Percentiles rank a stretch among this genome's conserved stretches.
Evolutionary conservation across 2,888 invertebrate species (phyloP).

Genomic region (Drosophila cyrtoloma): DNA sequence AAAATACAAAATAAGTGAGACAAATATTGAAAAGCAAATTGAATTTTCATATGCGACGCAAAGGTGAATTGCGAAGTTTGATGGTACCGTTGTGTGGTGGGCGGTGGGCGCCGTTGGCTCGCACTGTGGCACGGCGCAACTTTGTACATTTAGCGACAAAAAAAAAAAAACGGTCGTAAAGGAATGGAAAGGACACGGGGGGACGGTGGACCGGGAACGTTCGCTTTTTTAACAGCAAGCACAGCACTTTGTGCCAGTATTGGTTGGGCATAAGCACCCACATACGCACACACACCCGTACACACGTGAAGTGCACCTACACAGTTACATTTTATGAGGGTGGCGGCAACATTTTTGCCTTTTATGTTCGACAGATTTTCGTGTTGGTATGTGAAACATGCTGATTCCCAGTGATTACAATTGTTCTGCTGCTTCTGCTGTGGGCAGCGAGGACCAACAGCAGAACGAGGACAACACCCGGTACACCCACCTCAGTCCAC

Average conservation of each 20-base stretch:
- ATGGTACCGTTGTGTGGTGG: constrained; percentile 6
- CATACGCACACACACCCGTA: constrained; percentile 16
- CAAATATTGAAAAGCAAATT: constrained; percentile 79
- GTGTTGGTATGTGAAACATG: constrained; percentile 81
- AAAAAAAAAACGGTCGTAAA: not conserved
- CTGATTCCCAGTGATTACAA: constrained; percentile 80
- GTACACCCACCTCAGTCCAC: not conserved
- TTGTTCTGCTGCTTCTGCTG: constrained; percentile 61
- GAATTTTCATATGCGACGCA: constrained; percentile 75
- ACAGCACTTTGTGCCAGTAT: constrained; percentile 64
- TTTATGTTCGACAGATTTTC: constrained; percentile 80
- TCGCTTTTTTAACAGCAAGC: constrained; percentile 61
- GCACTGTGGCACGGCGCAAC: constrained; percentile 33
- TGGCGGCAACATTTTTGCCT: constrained; percentile 74
- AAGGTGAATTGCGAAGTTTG: constrained; percentile 44
- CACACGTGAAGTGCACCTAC: constrained; percentile 47
- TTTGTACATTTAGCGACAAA: constrained; percentile 49
- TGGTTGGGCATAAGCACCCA: constrained; percentile 8
- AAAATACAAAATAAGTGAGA: constrained; percentile 62
- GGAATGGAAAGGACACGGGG: constrained; percentile 3
- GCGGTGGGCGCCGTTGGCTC: not conserved
- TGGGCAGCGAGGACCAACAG: constrained; percentile 13
- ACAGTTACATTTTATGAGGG: constrained; percentile 71
- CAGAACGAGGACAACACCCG: constrained; percentile 9
- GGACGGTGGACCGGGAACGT: constrained; percentile 17